Evolutionary conservation across 2,113 vertebrate species (phyloP).

Genomic region (Muscicapa adusta): DNA sequence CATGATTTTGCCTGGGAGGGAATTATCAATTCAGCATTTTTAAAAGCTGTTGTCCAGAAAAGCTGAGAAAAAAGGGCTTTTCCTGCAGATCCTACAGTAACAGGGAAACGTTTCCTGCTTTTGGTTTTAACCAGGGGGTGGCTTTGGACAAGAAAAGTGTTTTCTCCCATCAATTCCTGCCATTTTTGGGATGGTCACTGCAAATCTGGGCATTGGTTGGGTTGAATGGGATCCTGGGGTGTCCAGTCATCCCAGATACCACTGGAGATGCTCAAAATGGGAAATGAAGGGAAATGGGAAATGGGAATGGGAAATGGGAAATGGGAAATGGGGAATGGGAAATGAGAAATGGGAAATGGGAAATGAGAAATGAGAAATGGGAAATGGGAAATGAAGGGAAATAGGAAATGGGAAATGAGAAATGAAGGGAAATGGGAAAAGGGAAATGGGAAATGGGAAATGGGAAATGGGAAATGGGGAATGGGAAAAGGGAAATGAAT

Average conservation of each 20-base stretch:
- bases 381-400: not conserved
- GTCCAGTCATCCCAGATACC: not conserved
- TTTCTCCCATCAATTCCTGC: not conserved
- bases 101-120: not conserved
- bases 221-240: not conserved
- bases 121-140: not conserved
- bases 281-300: not conserved
- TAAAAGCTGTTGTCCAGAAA: not conserved
- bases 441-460: not conserved
- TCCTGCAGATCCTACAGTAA: not conserved
- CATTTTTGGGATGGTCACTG: not conserved
- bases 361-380: no score
- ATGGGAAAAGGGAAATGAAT: not conserved
- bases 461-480: not conserved
- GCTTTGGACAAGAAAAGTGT: not conserved
- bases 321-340: not conserved
- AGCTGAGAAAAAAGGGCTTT: not conserved
- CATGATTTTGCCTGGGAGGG: not conserved
- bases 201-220: no score
- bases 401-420: not conserved
- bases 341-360: not conserved
- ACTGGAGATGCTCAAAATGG: not conserved
- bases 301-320: no score
- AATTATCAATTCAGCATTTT: not conserved
- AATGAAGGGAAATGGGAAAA: not conserved